A percentile compares a stretch with the other conserved stretches of the same genome.
Conservation (phyloP, 1,140 invertebrate genomes). For the Temnothorax nylanderi region DNA sequence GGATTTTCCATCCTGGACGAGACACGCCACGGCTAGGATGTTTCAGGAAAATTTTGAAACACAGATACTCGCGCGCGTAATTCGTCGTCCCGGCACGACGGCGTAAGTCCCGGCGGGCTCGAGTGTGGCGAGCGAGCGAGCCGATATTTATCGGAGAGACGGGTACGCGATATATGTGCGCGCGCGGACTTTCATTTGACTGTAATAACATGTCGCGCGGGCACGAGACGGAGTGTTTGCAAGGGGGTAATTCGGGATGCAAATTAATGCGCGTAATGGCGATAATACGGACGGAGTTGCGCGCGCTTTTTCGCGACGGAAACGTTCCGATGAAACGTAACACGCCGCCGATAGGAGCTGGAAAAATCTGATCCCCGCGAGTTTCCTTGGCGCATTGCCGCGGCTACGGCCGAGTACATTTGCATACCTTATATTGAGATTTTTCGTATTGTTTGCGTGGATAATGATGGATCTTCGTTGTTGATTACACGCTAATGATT, state of each 20-base stretch:
- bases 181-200: slow-evolving; percentile 53
- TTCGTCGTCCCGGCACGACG: neutral
- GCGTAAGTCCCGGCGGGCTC: slow-evolving; percentile 5
- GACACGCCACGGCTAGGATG: neutral
- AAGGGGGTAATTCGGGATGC: slow-evolving; percentile 49
- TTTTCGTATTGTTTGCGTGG: slow-evolving; percentile 37
- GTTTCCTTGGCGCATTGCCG: neutral
- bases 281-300: slow-evolving; percentile 52
- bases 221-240: slow-evolving; percentile 40
- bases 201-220: slow-evolving; percentile 52
- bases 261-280: slow-evolving; percentile 61
- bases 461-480: slow-evolving; percentile 47
- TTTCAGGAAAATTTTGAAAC: slow-evolving; percentile 31
- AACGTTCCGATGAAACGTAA: slow-evolving; percentile 26
- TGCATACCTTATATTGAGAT: slow-evolving; percentile 20
- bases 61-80: slow-evolving; percentile 9
- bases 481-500: slow-evolving; percentile 51
- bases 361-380: slow-evolving; percentile 39
- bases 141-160: slow-evolving; percentile 50
- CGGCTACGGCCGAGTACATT: neutral
- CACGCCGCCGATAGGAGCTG: neutral
- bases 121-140: neutral
- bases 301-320: slow-evolving; percentile 16
- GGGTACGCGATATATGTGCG: neutral
- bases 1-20: neutral